phyloP scores from a whole-genome alignment of 2,888 invertebrate species.

The Perdita meconis region DNA sequence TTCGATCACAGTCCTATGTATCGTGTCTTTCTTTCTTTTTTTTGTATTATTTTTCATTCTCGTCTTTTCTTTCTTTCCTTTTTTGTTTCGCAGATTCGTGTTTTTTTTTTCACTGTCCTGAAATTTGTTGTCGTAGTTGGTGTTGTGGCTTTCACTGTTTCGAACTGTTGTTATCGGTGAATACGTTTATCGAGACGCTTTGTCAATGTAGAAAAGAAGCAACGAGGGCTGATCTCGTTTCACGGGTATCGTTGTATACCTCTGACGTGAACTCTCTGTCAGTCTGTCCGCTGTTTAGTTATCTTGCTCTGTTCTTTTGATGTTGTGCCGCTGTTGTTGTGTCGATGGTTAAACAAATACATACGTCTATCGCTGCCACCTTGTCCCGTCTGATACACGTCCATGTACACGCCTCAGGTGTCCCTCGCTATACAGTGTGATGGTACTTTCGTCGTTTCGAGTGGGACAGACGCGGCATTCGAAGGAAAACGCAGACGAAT shows the following conservation, averaged over 20 bases:
- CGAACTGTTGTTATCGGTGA: background rate
- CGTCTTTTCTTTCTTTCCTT: no score
- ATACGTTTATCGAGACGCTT: no score
- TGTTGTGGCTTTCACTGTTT: conserved; percentile 1
- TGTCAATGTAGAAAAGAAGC: background rate
- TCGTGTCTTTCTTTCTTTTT: no score
- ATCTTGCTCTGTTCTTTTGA: conserved; percentile 50
- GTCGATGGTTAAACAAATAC: conserved; percentile 66
- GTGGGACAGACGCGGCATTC: background rate
- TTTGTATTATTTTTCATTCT: no score
- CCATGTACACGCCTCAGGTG: conserved; percentile 25
- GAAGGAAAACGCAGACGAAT: background rate
- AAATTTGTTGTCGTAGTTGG: no score
- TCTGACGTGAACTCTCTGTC: conserved; percentile 24
- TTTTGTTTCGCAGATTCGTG: no score
- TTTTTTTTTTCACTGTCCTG: no score
- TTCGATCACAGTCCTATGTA: no score
- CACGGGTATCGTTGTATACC: conserved; percentile 2
- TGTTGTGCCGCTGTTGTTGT: conserved; percentile 69
- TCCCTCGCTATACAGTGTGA: conserved; percentile 9
- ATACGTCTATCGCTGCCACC: conserved; percentile 45
- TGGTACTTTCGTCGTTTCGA: conserved; percentile 18
- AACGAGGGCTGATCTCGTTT: conserved; percentile 24
- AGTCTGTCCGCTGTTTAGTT: conserved; percentile 52
- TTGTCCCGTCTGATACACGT: conserved; percentile 31